These are phyloP conservation scores for Cryptotermes secundus DNA, from an alignment of 1,140 invertebrate genomes.

Conservation along the genomic window DNA sequence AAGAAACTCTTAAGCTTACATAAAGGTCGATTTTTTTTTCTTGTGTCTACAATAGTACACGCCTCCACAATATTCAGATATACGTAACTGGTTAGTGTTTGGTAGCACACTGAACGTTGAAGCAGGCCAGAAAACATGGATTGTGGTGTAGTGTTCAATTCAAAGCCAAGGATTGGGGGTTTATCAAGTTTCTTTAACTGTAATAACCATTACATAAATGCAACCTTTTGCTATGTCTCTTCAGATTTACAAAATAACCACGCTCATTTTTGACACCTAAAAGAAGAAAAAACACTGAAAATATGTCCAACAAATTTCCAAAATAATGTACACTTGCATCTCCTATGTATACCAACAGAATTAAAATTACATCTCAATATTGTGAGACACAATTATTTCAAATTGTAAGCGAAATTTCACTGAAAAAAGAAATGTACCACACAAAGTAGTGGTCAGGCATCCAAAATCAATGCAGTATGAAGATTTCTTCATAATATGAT, in stretches of 20 bases:
- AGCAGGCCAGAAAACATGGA: slow-evolving; percentile 23
- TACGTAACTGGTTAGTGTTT: slow-evolving; percentile 20
- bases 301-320: slow-evolving; percentile 9
- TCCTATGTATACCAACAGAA: not conserved
- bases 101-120: slow-evolving; percentile 22
- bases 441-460: not conserved
- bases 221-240: not conserved
- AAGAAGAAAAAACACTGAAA: not conserved
- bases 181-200: not conserved
- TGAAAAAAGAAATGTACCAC: not conserved
- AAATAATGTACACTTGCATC: slow-evolving; percentile 1
- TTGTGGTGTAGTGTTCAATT: slow-evolving; percentile 25
- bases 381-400: not conserved
- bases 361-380: not conserved
- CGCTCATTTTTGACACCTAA: slow-evolving; percentile 6
- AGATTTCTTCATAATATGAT: not conserved
- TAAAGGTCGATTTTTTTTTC: slow-evolving; percentile 25
- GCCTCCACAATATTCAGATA: slow-evolving; percentile 25
- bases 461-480: not conserved
- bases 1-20: slow-evolving; percentile 28
- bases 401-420: not conserved
- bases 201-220: slow-evolving; percentile 17
- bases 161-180: slow-evolving; percentile 11
- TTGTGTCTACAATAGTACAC: slow-evolving; percentile 25
- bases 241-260: slow-evolving; percentile 1